Percentiles rank a stretch among this genome's conserved stretches.
phyloP scores from a whole-genome alignment of 1,140 invertebrate genomes.

The Platorchestia sp. region DNA sequence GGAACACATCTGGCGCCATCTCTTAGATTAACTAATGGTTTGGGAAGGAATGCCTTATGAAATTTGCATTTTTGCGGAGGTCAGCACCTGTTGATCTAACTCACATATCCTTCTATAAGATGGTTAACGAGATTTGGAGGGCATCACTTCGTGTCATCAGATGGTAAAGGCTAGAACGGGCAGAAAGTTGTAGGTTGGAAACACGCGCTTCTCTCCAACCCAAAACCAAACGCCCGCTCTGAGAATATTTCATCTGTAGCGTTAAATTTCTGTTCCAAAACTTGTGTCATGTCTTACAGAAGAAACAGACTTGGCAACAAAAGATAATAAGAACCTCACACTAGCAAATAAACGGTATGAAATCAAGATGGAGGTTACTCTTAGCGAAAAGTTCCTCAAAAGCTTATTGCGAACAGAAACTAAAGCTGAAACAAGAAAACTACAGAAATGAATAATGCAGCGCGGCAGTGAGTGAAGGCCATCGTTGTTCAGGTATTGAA shows the following conservation, averaged over 20 bases:
- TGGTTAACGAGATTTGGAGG: not conserved
- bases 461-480: conserved; percentile 20
- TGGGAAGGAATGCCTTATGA: conserved; percentile 30
- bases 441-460: not conserved
- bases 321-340: not conserved
- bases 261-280: not conserved
- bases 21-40: not conserved
- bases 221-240: not conserved
- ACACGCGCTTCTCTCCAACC: not conserved
- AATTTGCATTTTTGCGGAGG: not conserved
- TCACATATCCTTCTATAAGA: not conserved
- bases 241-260: not conserved
- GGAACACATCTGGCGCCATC: not conserved
- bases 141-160: not conserved
- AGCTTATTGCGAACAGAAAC: not conserved
- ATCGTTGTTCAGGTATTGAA: not conserved
- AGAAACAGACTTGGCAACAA: conserved; percentile 27
- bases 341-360: not conserved
- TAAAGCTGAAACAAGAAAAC: not conserved
- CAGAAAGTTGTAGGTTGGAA: not conserved
- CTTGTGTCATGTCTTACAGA: not conserved
- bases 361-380: not conserved
- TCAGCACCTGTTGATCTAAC: not conserved
- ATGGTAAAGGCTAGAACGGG: not conserved
- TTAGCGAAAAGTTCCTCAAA: not conserved